These are phyloP conservation scores for Buphagus erythrorhynchus DNA, from an alignment of 2,797 vertebrate species.

Conservation along the genomic window DNA sequence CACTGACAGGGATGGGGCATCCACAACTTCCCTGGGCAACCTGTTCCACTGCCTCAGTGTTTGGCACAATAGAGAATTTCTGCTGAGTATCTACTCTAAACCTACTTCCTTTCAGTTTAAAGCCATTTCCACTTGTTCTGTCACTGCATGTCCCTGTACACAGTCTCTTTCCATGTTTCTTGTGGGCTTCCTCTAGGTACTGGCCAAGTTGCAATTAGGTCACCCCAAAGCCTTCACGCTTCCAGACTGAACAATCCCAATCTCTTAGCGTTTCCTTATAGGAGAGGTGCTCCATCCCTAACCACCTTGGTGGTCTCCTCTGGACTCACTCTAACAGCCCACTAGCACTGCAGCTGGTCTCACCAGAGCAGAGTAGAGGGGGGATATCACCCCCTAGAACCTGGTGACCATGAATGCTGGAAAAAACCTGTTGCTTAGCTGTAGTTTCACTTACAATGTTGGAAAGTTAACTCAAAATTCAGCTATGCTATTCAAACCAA, in stretches of 20 bases:
- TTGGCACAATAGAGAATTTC: background rate
- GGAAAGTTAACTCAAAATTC: background rate
- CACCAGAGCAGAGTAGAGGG: background rate
- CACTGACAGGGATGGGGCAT: background rate
- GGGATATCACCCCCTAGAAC: background rate
- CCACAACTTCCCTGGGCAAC: background rate
- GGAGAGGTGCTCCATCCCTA: background rate
- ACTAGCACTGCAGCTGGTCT: background rate
- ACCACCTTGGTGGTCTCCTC: background rate
- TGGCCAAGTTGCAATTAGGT: background rate
- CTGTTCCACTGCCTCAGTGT: background rate
- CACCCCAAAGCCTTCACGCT: background rate
- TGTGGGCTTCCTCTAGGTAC: background rate
- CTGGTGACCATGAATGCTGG: background rate
- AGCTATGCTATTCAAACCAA: background rate
- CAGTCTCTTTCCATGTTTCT: background rate
- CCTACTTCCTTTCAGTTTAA: background rate
- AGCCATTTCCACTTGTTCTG: background rate
- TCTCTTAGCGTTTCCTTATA: background rate
- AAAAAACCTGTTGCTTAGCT: background rate
- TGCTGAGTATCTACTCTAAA: background rate
- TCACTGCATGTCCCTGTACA: background rate
- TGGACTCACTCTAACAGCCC: fast-evolving
- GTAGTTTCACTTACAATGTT: background rate
- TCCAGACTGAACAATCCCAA: background rate